phyloP scores from a whole-genome alignment of 2,797 vertebrate species.

The Eospalax fontanierii region DNA sequence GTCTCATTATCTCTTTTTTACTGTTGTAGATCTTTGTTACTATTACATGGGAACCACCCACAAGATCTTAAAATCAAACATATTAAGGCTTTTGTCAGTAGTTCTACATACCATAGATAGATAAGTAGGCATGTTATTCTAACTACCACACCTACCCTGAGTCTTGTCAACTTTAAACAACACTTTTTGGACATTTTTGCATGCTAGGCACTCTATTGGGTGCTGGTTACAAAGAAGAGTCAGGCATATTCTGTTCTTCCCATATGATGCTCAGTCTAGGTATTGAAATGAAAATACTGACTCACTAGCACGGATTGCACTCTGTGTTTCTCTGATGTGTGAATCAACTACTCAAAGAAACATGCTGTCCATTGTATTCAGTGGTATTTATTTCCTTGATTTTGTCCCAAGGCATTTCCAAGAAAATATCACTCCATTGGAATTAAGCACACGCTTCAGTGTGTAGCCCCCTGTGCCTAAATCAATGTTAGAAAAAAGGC shows the following conservation, averaged over 20 bases:
- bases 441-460: background rate
- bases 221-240: background rate
- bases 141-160: background rate
- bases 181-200: background rate
- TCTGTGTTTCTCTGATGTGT: conserved; percentile 12
- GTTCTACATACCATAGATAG: background rate
- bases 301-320: background rate
- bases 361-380: background rate
- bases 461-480: background rate
- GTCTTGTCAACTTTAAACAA: background rate
- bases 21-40: background rate
- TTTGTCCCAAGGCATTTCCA: background rate
- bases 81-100: background rate
- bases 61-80: background rate
- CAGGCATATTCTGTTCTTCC: background rate
- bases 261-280: background rate
- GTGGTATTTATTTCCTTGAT: conserved; percentile 1
- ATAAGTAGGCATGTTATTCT: background rate
- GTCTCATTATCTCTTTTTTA: background rate
- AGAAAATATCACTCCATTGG: background rate
- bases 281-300: conserved; percentile 3
- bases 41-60: background rate
- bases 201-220: background rate
- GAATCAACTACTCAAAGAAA: background rate
- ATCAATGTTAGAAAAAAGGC: conserved; percentile 31